Evolutionary conservation across 2,888 invertebrate genomes (phyloP).

Genomic region (Amiota communis): DNA sequence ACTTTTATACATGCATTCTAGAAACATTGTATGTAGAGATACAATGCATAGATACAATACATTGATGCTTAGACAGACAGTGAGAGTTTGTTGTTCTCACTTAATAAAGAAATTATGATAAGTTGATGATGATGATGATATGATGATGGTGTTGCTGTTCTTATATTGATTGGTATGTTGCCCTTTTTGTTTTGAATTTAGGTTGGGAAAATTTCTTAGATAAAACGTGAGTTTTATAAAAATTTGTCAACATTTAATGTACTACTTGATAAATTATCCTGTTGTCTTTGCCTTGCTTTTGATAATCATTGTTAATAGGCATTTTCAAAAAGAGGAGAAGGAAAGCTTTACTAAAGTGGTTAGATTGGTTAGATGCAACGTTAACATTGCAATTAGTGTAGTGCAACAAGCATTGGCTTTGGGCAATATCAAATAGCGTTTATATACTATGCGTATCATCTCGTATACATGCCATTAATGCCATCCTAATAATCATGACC

Average conservation of each 20-base stretch:
- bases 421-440: constrained; percentile 57
- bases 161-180: constrained; percentile 5
- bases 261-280: too few relatives aligned
- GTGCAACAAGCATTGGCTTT: constrained; percentile 49
- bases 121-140: constrained; percentile 13
- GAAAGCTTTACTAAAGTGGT: too few relatives aligned
- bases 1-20: not conserved
- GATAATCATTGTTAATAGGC: too few relatives aligned
- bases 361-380: constrained; percentile 22
- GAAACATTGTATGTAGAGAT: too few relatives aligned
- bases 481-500: constrained; percentile 54
- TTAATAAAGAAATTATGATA: constrained; percentile 68
- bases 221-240: constrained; percentile 44
- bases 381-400: constrained; percentile 59
- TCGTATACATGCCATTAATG: constrained; percentile 62
- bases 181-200: constrained; percentile 38
- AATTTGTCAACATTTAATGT: too few relatives aligned
- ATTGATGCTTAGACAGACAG: not conserved
- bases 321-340: too few relatives aligned
- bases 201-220: constrained; percentile 50
- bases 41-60: too few relatives aligned
- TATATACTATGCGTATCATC: constrained; percentile 48
- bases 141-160: too few relatives aligned
- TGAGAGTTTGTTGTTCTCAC: constrained; percentile 34
- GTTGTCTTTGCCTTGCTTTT: too few relatives aligned